Conservation (phyloP, 2,888 invertebrate species). For the Dicyrtomina minuta region DNA sequence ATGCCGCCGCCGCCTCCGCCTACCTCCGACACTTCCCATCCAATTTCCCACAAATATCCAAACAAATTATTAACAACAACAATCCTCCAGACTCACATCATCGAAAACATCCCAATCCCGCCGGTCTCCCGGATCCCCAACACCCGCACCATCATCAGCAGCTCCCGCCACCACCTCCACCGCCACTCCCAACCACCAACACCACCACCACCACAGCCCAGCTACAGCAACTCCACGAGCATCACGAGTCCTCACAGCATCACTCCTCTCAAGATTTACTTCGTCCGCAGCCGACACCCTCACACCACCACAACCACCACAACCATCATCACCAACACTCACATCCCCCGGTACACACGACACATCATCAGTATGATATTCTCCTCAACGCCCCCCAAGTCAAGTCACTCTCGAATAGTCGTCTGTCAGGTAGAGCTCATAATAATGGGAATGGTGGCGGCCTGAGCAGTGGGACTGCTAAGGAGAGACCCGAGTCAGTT, state of each 20-base stretch:
- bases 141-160: background rate
- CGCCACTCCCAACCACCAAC: constrained; percentile 13
- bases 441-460: too few relatives aligned
- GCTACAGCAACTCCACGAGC: background rate
- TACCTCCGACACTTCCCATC: constrained; percentile 14
- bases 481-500: background rate
- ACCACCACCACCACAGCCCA: constrained; percentile 26
- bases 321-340: background rate
- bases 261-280: background rate
- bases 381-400: background rate
- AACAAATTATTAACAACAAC: constrained; percentile 1
- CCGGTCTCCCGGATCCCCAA: background rate
- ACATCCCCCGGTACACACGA: background rate
- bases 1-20: constrained; percentile 1
- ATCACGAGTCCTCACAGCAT: background rate
- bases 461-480: background rate
- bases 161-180: constrained; percentile 1
- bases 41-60: background rate
- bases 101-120: constrained; percentile 17
- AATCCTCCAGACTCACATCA: constrained; percentile 20
- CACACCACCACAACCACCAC: background rate
- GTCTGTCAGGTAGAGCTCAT: constrained; percentile 9
- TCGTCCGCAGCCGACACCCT: background rate
- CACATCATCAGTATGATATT: background rate
- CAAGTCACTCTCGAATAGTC: constrained; percentile 8